Percentiles rank a stretch among this genome's conserved stretches.
Evolutionary conservation across 37 sponge, comb jelly and placozoan species (phyloP).

Genomic region (Theonella swinhoei): DNA sequence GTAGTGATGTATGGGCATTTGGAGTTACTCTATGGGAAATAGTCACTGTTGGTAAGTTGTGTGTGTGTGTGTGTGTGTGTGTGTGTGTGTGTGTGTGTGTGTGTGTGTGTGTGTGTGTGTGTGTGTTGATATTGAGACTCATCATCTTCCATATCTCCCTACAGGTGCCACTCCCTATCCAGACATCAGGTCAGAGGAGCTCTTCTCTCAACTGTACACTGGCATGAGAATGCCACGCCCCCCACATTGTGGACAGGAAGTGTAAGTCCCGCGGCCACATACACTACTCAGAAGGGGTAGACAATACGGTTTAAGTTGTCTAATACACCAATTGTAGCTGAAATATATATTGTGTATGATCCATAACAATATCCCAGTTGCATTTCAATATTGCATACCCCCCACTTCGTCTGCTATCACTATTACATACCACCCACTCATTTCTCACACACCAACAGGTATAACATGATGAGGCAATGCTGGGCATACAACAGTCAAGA

Average conservation of each 20-base stretch:
- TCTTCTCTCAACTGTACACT: slow-evolving; percentile 47
- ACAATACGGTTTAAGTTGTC: not conserved
- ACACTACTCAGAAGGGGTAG: no score
- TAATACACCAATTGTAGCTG: not conserved
- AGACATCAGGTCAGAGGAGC: slow-evolving; percentile 34
- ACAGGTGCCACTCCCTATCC: slow-evolving; percentile 66
- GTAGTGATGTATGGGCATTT: slow-evolving; percentile 83
- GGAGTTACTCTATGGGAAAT: slow-evolving; percentile 80
- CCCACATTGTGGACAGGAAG: slow-evolving; percentile 59
- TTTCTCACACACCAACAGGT: slow-evolving; percentile 14
- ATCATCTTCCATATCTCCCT: no score
- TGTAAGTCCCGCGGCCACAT: slow-evolving; percentile 32
- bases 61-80: no score
- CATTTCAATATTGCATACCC: no score
- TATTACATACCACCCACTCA: not conserved
- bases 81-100: slow-evolving; percentile 3
- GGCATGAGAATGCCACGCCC: slow-evolving; percentile 69
- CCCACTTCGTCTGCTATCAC: not conserved
- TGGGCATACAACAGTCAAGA: slow-evolving; percentile 55
- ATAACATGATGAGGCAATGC: slow-evolving; percentile 58
- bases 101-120: not conserved
- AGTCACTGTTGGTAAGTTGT: slow-evolving; percentile 67
- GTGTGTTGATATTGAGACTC: not conserved
- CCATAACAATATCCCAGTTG: no score
- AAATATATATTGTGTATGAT: not conserved